Percentiles rank a stretch among this genome's conserved stretches.
Evolutionary conservation across 2,797 vertebrate genomes (phyloP).

Genomic region (Tauraco hartlaubi): DNA sequence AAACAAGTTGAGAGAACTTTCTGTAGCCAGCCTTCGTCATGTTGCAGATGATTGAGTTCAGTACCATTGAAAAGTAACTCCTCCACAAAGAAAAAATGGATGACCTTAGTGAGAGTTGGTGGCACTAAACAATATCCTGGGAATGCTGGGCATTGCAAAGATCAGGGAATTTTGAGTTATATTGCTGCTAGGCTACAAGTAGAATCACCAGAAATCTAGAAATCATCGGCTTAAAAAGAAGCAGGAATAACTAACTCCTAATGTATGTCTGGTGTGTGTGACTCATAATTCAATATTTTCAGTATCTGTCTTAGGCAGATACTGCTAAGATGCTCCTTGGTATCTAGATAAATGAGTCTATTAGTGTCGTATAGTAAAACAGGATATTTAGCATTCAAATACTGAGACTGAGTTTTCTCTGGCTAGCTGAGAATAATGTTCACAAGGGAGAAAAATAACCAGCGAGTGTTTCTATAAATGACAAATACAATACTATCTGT

Average conservation of each 20-base stretch:
- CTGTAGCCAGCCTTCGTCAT: background rate
- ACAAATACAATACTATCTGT: background rate
- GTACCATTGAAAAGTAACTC: background rate
- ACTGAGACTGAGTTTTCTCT: background rate
- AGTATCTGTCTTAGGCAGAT: background rate
- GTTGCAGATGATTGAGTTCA: background rate
- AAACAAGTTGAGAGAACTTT: background rate
- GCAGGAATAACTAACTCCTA: background rate
- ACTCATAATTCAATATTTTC: conserved; percentile 4
- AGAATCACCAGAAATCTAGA: background rate
- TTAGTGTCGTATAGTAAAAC: background rate
- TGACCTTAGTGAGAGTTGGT: background rate
- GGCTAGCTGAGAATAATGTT: background rate
- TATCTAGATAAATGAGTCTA: background rate
- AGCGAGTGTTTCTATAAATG: background rate
- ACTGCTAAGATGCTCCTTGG: too few species aligned
- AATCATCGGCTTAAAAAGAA: background rate
- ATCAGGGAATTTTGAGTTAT: background rate
- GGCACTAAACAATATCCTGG: background rate
- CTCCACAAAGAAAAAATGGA: background rate
- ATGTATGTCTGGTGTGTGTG: background rate
- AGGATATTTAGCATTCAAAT: background rate
- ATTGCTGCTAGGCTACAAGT: background rate
- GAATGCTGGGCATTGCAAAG: background rate
- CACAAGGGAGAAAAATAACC: background rate